Evolutionary conservation across 1,140 invertebrate genomes (phyloP).

Genomic region (Protaetia brevitarsis): DNA sequence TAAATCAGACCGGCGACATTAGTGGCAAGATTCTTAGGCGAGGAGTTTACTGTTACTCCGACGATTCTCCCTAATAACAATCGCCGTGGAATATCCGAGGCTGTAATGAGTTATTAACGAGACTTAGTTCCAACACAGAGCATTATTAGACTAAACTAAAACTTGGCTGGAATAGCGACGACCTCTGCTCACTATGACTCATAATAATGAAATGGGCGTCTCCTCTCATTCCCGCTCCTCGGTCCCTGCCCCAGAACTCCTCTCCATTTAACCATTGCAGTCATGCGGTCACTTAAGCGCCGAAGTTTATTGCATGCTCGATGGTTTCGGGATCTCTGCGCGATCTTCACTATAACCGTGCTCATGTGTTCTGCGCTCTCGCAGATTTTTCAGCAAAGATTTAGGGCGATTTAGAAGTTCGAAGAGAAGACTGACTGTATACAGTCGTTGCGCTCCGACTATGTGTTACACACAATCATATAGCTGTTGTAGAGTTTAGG

Average conservation of each 20-base stretch:
- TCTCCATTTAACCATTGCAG: constrained; percentile 42
- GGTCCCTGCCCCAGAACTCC: constrained; percentile 24
- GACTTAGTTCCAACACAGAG: constrained; percentile 40
- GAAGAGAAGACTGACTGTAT: constrained; percentile 28
- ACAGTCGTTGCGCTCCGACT: constrained; percentile 17
- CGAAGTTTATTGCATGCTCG: constrained; percentile 45
- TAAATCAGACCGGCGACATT: constrained; percentile 35
- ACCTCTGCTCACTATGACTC: constrained; percentile 45
- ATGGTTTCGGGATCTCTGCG: constrained; percentile 43
- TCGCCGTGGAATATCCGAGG: constrained; percentile 29
- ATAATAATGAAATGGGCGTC: constrained; percentile 46
- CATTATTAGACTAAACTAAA: constrained; percentile 48
- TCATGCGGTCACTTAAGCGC: constrained; percentile 46
- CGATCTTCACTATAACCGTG: constrained; percentile 43
- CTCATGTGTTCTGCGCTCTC: constrained; percentile 40
- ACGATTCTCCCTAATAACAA: constrained; percentile 35
- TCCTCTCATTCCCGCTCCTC: constrained; percentile 21
- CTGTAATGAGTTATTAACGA: constrained; percentile 36
- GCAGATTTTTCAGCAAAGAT: constrained; percentile 43
- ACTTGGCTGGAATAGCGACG: constrained; percentile 46
- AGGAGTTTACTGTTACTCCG: constrained; percentile 31
- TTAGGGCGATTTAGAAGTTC: constrained; percentile 44
- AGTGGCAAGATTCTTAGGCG: constrained; percentile 32
- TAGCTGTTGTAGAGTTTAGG: constrained; percentile 4
- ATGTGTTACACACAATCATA: background rate